Percentiles rank a stretch among this genome's conserved stretches.
Conservation (phyloP, 2,888 invertebrate species). For the Agriopis leucophaearia region DNA sequence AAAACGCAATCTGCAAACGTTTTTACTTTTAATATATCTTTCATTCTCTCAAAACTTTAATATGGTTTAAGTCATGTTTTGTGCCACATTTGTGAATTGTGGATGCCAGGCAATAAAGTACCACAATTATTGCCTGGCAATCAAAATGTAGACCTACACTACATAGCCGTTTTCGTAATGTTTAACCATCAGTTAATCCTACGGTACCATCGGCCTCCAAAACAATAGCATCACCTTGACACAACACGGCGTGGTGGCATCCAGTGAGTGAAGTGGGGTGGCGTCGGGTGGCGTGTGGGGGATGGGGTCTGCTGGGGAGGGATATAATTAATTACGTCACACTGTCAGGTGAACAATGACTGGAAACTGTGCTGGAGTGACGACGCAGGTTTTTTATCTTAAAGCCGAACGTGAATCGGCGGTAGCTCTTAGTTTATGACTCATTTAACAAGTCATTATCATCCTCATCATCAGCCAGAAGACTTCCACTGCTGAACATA, state of each 20-base stretch:
- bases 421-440: conserved; percentile 6
- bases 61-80: too few species aligned
- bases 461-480: too few species aligned
- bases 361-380: conserved; percentile 66
- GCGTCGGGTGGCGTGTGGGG: conserved; percentile 39
- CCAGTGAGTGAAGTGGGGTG: conserved; percentile 42
- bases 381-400: conserved; percentile 70
- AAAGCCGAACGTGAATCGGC: conserved; percentile 27
- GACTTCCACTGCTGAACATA: too few species aligned
- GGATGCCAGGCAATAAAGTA: neutral
- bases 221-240: conserved; percentile 82
- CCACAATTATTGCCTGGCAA: too few species aligned
- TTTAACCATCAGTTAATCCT: conserved; percentile 24
- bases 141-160: neutral
- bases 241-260: conserved; percentile 63
- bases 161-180: neutral
- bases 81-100: too few species aligned
- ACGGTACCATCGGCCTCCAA: conserved; percentile 49
- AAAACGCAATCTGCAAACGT: too few species aligned
- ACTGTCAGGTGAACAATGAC: conserved; percentile 85
- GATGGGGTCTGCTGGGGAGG: conserved; percentile 48
- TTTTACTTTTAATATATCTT: too few species aligned
- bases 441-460: neutral
- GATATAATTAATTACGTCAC: conserved; percentile 79
- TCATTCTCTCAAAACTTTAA: too few species aligned